A percentile compares a stretch with the other conserved stretches of the same genome.
These are phyloP conservation scores for Cyanistes caeruleus DNA, from an alignment of 2,113 vertebrate genomes.

Conservation along the genomic window DNA sequence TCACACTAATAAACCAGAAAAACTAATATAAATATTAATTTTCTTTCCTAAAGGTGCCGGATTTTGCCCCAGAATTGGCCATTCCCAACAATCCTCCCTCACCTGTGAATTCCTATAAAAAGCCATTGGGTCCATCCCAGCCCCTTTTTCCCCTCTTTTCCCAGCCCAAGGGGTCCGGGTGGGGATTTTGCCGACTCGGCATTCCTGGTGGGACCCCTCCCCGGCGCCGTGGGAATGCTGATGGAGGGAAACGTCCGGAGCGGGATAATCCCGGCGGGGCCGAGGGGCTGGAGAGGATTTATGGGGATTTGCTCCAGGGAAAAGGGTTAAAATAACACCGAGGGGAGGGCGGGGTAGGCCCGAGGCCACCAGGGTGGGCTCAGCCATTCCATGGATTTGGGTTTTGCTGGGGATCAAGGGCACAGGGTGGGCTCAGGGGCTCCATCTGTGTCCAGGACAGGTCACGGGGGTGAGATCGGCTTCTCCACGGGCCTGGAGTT, in stretches of 20 bases:
- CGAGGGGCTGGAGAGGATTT: neutral
- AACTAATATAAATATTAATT: accelerated
- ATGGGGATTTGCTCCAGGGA: neutral
- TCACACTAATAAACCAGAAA: no score
- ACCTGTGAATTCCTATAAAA: no score
- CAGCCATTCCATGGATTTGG: neutral
- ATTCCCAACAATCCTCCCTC: neutral
- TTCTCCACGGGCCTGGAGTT: neutral
- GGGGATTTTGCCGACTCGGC: neutral
- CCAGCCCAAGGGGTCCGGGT: accelerated
- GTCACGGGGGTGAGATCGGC: neutral
- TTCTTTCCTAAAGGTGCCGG: neutral
- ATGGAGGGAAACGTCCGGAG: neutral
- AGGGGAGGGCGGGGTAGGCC: neutral
- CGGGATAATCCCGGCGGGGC: constrained; percentile 28
- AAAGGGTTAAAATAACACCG: neutral
- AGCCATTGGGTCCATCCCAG: accelerated
- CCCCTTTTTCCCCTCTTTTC: neutral
- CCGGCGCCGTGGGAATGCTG: constrained; percentile 19
- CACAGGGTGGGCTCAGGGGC: neutral
- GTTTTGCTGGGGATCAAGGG: neutral
- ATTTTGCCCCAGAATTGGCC: neutral
- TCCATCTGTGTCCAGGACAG: neutral
- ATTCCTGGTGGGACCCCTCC: neutral
- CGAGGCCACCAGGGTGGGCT: neutral